Base-by-base conservation (phyloP, 30 jellyfish, hydroid and myxozoan species). In the Catostylus mosaicus region DNA sequence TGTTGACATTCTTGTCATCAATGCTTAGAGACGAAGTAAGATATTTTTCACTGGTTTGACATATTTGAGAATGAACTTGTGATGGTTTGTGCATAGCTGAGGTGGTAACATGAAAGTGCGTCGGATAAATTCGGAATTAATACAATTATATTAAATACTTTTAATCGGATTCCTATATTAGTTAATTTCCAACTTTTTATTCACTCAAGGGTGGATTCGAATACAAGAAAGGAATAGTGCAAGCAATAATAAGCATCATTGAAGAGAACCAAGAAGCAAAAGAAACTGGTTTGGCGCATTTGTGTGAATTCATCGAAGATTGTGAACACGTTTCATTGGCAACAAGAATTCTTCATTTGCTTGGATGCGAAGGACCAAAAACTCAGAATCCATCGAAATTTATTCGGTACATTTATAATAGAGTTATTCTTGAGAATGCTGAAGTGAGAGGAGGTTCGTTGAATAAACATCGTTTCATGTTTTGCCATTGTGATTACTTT, bases 201-300 rank as follows among this genome's bases (percentile, higher is more conserved):
- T n/a, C n/a, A n/a, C 60, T 46, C 1, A 43, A 95, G 99, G 99
- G 99, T 70, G 99, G 99, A 30, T 90, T 95, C 59, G 99, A 89
- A 29, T 95, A 95, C 97, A 95, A 95, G 84, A 88, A 77, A 46
- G 97, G 98, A n/a, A 89, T 95, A 66, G 99, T 95, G 19, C 63
- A 37, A 0, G 97, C 97, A 20, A 84, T 95, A 74, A 81, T 95
- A 66, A 89, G 92, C 85, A 95, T 95, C 80, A 95, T 95, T 26
- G 97, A 90, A 56, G 99, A 95, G 47, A 90, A 89, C 91, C 97
- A 92, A 30, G 99, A 89, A 38, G 99, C 97, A 35, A 95, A 95
- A 38, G 99, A 95, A 30, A 76, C 94, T 30, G 97, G 99, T 2
- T 69, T 95, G 32, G 86, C 97, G 32, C 97, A 89, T 81, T 88